Base-by-base conservation (phyloP, 2,113 vertebrate species). In the Centropus unirufus region DNA sequence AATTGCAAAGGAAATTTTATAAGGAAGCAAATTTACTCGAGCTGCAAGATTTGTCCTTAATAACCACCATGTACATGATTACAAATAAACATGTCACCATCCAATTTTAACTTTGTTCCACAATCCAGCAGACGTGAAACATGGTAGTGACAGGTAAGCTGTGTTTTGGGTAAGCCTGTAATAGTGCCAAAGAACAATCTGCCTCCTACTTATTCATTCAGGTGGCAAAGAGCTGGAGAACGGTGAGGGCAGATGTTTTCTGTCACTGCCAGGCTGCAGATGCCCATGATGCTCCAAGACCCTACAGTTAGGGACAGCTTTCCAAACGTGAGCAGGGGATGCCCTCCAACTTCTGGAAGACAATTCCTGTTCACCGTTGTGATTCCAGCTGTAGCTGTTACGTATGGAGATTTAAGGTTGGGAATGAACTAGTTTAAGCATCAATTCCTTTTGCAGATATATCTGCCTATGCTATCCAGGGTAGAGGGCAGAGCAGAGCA, bases 1-100 rank as follows among this genome's bases (percentile, higher is more conserved):
- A 26, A 54, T 12, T 2, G 44, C 40, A 42, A 44, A 36, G 39
- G 34, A 29, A 14, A 30, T 42, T 58, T 80, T 70, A 69, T 4
- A 62, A 63, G 46, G 55, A 62, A 62, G 40, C 4, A 42, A 47
- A 52, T 70, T 34, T 7, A 39, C 29, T 8, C 14, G 39, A 62
- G 24, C 13, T 10, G 17, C 8, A 63, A 54, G 63, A 46, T 61
- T 54, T 47, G 24, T 34, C 47, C 24, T 58, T 20, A 24, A 70
- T 13, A 34, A 20, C 12, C 29, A 22, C 2, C 4, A 1, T 0
- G 0, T 2, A 47, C 0, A 22, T 8, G 42, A 63, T 39, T 3
- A 39, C 49, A 59, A 75, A 34, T 6, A 29, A 34, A 72, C 32
- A 3, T 2, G 2, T 16, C 24, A n/a, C n/a, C 2, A 1, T 9